Evolutionary conservation across 2,113 vertebrate species (phyloP), one percentile per base, ranked within the genome.

Genomic region (Oostethus manadensis): DNA sequence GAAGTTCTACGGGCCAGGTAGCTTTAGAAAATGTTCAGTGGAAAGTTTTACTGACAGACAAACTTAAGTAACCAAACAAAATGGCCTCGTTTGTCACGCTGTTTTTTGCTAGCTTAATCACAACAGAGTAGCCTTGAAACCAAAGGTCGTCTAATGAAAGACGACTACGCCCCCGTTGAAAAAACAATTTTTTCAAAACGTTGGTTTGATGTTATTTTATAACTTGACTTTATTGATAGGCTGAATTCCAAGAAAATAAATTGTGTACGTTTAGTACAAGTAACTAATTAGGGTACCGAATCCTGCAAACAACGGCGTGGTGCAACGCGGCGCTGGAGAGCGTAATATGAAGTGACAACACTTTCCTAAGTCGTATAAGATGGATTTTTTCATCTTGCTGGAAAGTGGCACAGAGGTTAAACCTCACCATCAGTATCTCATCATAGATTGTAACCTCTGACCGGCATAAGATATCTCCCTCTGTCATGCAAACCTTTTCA

Each of bases 1-100:
- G 75, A 95, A 93, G 85, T 98, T 98, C 82, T 98, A 98, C 80
- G 96, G 96, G 11, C 94, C 93, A 58, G 96, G 96, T 97, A 86
- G 9, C 40, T 56, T 23, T 35, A 8, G 11, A 15, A 21, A 21
- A 17, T 14, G 2, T 33, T 53, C 16, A 26, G 7, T 3, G 0
- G 5, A 14, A 5, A 55, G n/a, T 35, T 26, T 15, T 14, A 17
- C 50, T 1, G 0, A 9, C 49, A 3, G 46, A 48, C 18, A 20
- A 20, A 20, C 2, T 4, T 9, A 33, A 56, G 10, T 57, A 42
- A 35, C 58, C 65, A 23, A 21, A 22, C 14, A 50, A 50, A 50
- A 16, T 21, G 21, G 20, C 48, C 21, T 22, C 48, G 15, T 23
- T 23, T 22, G 8, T 48, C 46, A 48, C 10, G 8, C 13, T 23